Percentiles rank a stretch among this genome's conserved stretches.
Evolutionary conservation across 2,797 vertebrate genomes (phyloP).

Genomic region (Gymnocypris eckloni): DNA sequence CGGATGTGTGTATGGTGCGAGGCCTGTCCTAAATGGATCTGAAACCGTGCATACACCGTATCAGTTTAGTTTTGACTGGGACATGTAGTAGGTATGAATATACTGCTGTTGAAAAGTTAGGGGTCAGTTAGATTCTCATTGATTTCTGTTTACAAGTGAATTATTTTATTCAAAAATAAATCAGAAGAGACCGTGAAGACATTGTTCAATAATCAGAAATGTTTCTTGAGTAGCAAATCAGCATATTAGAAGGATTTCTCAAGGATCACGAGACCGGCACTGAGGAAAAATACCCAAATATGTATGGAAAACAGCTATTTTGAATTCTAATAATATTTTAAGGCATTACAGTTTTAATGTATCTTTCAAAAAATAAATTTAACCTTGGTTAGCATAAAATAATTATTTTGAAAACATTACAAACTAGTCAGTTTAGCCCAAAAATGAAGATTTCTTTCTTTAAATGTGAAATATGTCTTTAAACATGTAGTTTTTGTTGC

Average conservation of each 20-base stretch:
- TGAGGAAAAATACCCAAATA: not conserved
- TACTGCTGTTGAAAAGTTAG: not conserved
- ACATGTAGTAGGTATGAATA: not conserved
- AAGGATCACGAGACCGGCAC: not conserved
- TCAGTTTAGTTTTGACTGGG: not conserved
- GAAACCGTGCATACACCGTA: not conserved
- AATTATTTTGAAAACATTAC: not conserved
- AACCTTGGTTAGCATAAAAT: not conserved
- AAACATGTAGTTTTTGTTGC: no score
- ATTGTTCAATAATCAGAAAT: not conserved
- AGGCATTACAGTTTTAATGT: not conserved
- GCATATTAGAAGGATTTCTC: not conserved
- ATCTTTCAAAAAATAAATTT: not conserved
- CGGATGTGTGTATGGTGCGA: not conserved
- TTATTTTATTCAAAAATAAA: not conserved
- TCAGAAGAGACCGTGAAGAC: not conserved
- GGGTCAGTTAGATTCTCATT: not conserved
- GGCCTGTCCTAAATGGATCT: not conserved
- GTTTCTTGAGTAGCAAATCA: not conserved
- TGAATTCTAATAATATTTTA: not conserved
- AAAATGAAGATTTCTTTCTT: no score
- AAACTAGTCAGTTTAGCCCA: not conserved
- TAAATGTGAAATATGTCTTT: no score
- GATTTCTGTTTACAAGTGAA: not conserved
- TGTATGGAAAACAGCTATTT: not conserved